phyloP scores from a whole-genome alignment of 1,140 invertebrate species.

The Caenorhabditis tropicalis region DNA sequence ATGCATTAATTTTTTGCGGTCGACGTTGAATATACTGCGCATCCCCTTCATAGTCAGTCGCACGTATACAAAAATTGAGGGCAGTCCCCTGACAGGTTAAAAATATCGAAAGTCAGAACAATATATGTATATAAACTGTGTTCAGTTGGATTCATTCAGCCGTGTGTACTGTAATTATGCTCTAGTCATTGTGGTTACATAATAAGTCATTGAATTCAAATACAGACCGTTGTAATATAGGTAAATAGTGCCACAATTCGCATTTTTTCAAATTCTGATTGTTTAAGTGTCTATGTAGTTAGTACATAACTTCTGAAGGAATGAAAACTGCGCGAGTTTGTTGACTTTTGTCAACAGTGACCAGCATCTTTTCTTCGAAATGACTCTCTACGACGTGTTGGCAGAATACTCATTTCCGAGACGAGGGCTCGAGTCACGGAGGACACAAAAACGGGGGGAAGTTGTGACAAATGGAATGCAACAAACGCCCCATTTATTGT shows the following conservation, averaged over 20 bases:
- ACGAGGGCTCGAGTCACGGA: background rate
- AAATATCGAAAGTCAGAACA: background rate
- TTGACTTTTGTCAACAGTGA: constrained; percentile 31
- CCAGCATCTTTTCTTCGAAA: constrained; percentile 22
- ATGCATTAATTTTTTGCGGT: constrained; percentile 33
- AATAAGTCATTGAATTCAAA: background rate
- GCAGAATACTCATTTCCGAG: constrained; percentile 43
- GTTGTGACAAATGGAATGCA: constrained; percentile 39
- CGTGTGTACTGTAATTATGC: constrained; percentile 17
- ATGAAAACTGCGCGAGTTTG: background rate
- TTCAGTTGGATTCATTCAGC: background rate
- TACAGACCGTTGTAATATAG: background rate
- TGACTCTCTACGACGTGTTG: constrained; percentile 29
- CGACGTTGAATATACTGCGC: constrained; percentile 7
- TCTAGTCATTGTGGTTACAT: background rate
- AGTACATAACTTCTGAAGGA: background rate
- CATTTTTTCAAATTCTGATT: background rate
- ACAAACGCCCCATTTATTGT: background rate
- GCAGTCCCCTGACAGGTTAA: background rate
- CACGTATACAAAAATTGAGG: constrained; percentile 33
- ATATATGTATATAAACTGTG: background rate
- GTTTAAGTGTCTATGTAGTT: background rate
- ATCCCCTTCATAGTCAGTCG: background rate
- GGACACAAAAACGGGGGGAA: constrained; percentile 19
- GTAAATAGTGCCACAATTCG: background rate